Evolutionary conservation across 2,113 vertebrate species (phyloP).

Genomic region (Danio rerio): GRCz12tu NC_133176.1:10081501-10082000

Average conservation of each 20-base stretch:
- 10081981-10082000: constrained; percentile 81
- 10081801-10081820: constrained; percentile 99
- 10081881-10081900: constrained; percentile 97
- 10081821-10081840: constrained; percentile 99
- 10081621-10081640: constrained; percentile 94
- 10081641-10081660: constrained; percentile 87
- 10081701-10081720: constrained; percentile 74
- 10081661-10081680: constrained; percentile 87
- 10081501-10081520: constrained; percentile 49
- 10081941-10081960: background rate
- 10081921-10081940: background rate
- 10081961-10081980: constrained; percentile 59
- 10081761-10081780: constrained; percentile 99
- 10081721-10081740: constrained; percentile 74
- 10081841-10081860: constrained; percentile 96
- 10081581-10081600: constrained; percentile 53
- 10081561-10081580: constrained; percentile 58
- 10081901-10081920: constrained; percentile 57
- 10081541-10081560: constrained; percentile 60
- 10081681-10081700: constrained; percentile 64
- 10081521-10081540: constrained; percentile 34
- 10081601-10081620: constrained; percentile 54
- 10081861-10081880: constrained; percentile 98
- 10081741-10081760: constrained; percentile 94
- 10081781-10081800: constrained; percentile 96